Percentiles rank a stretch among this genome's conserved stretches.
Conservation (phyloP, 2,797 vertebrate species). For the Miichthys miiuy region DNA sequence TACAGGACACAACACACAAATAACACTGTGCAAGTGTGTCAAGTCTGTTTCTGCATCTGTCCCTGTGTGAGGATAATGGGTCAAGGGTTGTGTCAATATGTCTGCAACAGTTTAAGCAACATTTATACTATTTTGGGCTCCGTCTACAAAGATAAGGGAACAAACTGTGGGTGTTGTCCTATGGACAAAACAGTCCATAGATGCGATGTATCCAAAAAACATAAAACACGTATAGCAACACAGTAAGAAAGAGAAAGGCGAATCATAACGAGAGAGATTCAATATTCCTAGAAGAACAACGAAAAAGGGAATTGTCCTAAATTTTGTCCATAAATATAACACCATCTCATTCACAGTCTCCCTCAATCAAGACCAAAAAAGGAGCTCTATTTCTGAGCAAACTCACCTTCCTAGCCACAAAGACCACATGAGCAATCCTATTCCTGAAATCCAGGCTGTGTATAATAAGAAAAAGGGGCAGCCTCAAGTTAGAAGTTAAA, state of each 20-base stretch:
- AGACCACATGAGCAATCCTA: conserved; percentile 76
- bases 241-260: neutral
- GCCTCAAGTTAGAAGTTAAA: conserved; percentile 72
- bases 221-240: neutral
- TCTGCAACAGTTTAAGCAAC: conserved; percentile 37
- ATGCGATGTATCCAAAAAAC: neutral
- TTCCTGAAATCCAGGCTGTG: conserved; percentile 82
- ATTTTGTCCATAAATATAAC: conserved; percentile 68
- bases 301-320: conserved; percentile 73
- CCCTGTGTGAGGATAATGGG: conserved; percentile 26
- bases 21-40: conserved; percentile 27
- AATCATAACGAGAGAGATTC: conserved; percentile 16
- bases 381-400: conserved; percentile 69
- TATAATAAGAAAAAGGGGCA: conserved; percentile 78
- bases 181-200: conserved; percentile 25
- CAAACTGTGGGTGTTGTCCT: neutral
- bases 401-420: conserved; percentile 74
- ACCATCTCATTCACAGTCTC: conserved; percentile 57
- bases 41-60: conserved; percentile 51
- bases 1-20: conserved; percentile 45
- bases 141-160: conserved; percentile 3
- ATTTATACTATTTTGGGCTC: conserved; percentile 16
- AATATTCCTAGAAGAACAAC: conserved; percentile 73
- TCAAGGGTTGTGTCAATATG: conserved; percentile 53
- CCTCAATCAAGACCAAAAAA: conserved; percentile 64